Evolutionary conservation across 1,140 invertebrate species (phyloP), one percentile per base, ranked within the genome.

Genomic region (Heliothis subflexa): DNA sequence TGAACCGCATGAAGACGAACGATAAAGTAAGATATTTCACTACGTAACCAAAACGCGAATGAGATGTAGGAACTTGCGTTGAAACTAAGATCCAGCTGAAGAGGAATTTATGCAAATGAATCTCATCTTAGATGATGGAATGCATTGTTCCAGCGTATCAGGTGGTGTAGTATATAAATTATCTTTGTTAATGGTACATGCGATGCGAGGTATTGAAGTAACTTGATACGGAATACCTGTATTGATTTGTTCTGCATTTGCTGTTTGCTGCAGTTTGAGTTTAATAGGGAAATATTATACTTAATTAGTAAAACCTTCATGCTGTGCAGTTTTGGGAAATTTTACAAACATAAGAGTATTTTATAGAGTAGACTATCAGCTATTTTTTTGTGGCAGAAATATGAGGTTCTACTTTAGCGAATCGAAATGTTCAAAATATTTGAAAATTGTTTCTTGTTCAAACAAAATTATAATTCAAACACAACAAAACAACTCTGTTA

Each of bases 41-140:
- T 68, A 55, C 14, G 61, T 59, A 64, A 76, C 61, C 57, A 25
- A 64, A 76, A 40, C 52, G 61, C 21, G 57, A 75, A 52, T 54
- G 50, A 77, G 74, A 54, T 77, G 50, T 73, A 47, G 55, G 54
- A 62, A 62, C 72, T 75, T 75, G 40, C 21, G 16, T 49, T 77
- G 50, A 81, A 82, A 88, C 81, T 83, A 78, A 82, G 78, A 85
- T 73, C 77, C 81, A 52, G 40, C 70, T 79, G 77, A 77, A 80
- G 52, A 77, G 73, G 82, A 85, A 86, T 87, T 85, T 86, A 90
- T 90, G 89, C 83, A 87, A 89, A 90, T 87, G 86, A 87, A 85
- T 83, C 82, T 85, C 82, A 76, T 84, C 82, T 85, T 81, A 84
- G 82, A 86, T 87, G 86, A 87, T 85, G 86, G 83, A 87, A 85